A percentile compares a stretch with the other conserved stretches of the same genome.
phyloP scores from a whole-genome alignment of 37 sponge, comb jelly and placozoan genomes.

The Haliclona indistincta region DNA sequence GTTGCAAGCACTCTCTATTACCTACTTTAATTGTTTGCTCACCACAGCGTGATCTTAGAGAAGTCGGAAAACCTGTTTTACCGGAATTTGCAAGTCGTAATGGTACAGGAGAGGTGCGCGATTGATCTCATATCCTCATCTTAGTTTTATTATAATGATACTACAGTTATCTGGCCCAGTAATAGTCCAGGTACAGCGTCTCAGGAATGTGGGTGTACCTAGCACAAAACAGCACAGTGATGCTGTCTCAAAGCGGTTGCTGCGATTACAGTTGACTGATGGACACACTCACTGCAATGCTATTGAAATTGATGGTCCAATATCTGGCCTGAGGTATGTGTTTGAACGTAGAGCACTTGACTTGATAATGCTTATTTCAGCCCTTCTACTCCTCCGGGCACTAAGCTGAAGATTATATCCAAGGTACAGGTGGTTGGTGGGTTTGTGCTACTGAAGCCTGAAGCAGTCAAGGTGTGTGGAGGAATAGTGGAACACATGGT shows the following conservation, averaged over 20 bases:
- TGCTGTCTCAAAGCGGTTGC: slow-evolving; percentile 21
- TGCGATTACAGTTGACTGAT: slow-evolving; percentile 72
- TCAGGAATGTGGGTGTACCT: slow-evolving; percentile 62
- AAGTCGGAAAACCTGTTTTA: slow-evolving; percentile 21
- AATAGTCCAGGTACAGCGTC: slow-evolving; percentile 71
- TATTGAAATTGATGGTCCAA: slow-evolving; percentile 49
- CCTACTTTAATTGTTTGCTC: too few relatives aligned
- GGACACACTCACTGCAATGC: slow-evolving; percentile 56
- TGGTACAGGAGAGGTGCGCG: neutral
- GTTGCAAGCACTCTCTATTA: too few relatives aligned
- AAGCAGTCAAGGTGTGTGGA: slow-evolving; percentile 37
- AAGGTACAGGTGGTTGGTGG: slow-evolving; percentile 47
- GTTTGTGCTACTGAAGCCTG: slow-evolving; percentile 55
- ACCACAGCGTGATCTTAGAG: slow-evolving; percentile 49
- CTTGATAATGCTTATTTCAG: neutral
- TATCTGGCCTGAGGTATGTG: slow-evolving; percentile 34
- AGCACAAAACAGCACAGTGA: slow-evolving; percentile 45
- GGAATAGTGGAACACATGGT: slow-evolving; percentile 58
- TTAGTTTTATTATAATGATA: neutral
- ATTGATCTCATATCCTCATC: neutral
- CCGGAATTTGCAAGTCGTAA: slow-evolving; percentile 5
- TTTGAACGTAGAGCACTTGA: neutral
- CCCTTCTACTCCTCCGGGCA: slow-evolving; percentile 62
- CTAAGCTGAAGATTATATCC: slow-evolving; percentile 56
- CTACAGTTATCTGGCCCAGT: slow-evolving; percentile 42